These are phyloP conservation scores for Thunnus albacares DNA, from an alignment of 2,797 vertebrate species.

Conservation along the genomic window DNA sequence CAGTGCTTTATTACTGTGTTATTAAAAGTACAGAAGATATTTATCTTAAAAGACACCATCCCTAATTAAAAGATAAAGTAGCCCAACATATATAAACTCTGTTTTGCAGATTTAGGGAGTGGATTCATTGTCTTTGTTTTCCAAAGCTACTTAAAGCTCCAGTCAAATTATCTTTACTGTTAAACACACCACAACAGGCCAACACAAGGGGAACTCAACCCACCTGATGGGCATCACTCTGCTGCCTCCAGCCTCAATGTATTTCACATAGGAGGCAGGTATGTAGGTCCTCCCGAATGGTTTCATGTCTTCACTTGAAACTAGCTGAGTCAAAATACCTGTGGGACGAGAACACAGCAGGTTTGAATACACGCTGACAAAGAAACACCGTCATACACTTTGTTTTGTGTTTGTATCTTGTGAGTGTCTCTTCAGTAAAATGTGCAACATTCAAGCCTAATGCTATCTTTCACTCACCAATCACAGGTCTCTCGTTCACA, in stretches of 20 bases:
- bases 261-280: conserved; percentile 87
- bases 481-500: conserved; percentile 80
- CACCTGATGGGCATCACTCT: conserved; percentile 88
- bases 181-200: not conserved
- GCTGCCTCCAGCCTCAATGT: conserved; percentile 85
- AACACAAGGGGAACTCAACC: conserved; percentile 3
- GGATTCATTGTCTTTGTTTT: not conserved
- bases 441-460: too few species aligned
- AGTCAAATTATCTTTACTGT: not conserved
- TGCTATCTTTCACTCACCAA: conserved; percentile 69
- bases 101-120: not conserved
- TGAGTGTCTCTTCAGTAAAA: not conserved
- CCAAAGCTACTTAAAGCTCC: not conserved
- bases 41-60: not conserved
- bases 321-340: conserved; percentile 88
- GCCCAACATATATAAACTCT: not conserved
- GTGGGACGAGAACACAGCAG: conserved; percentile 25
- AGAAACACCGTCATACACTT: not conserved
- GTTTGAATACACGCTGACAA: not conserved
- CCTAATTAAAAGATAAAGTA: not conserved
- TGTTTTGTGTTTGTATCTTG: not conserved
- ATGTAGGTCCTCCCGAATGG: conserved; percentile 85
- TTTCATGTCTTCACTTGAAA: conserved; percentile 77
- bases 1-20: not conserved
- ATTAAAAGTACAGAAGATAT: not conserved